Evolutionary conservation across 2,113 vertebrate genomes (phyloP).

Genomic region (Meles meles): DNA sequence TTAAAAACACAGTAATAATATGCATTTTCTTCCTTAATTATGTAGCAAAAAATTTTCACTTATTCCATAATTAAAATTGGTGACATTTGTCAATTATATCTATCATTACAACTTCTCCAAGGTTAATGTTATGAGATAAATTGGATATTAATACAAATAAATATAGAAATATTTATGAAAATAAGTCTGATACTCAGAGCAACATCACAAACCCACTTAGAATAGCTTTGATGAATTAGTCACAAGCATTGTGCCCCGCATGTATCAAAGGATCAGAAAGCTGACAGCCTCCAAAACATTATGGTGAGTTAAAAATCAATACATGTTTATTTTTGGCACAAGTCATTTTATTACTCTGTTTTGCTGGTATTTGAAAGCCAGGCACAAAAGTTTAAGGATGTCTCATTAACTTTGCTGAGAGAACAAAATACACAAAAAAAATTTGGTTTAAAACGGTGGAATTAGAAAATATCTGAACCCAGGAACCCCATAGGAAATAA

Average conservation of each 20-base stretch:
- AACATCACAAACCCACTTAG: neutral
- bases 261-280: neutral
- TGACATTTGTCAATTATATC: neutral
- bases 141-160: neutral
- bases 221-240: neutral
- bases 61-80: neutral
- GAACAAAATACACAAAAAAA: neutral
- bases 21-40: neutral
- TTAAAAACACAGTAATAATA: neutral
- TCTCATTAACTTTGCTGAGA: neutral
- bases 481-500: neutral
- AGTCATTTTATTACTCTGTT: neutral
- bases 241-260: neutral
- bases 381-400: constrained; percentile 6
- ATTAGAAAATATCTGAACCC: constrained; percentile 9
- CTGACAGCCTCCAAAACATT: neutral
- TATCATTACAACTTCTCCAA: neutral
- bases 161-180: constrained; percentile 22
- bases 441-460: neutral
- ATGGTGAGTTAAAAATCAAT: constrained; percentile 41
- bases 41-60: neutral
- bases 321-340: constrained; percentile 2
- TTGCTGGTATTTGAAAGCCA: constrained; percentile 27
- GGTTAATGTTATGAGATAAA: neutral
- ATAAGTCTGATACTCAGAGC: neutral